Base-by-base conservation (phyloP, 2,888 invertebrate genomes). In the Tupiocoris notatus region DNA sequence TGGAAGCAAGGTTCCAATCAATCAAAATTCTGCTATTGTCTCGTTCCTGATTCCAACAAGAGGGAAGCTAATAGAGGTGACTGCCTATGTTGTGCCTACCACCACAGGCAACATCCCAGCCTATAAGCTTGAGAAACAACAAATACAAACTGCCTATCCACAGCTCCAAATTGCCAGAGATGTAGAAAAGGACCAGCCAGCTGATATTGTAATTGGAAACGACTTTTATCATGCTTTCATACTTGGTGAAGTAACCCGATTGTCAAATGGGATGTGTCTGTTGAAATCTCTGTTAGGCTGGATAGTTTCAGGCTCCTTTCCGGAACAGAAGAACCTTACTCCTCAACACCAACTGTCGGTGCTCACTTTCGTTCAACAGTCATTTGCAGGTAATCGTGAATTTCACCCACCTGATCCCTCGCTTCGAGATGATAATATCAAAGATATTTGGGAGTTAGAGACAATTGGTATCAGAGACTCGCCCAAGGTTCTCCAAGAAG, bases 161-260 rank as follows among this genome's bases (percentile, higher is more conserved):
- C n/a, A n/a, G n/a, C n/a, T n/a, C n/a, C n/a, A 1, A 1, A 2
- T 2, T 1, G 1, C 1, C 66, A 75, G 17, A 18, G n/a, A n/a
- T n/a, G n/a, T n/a, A n/a, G n/a, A n/a, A n/a, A n/a, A n/a, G n/a
- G n/a, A n/a, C n/a, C n/a, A 21, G 2, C 23, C 56, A 73, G 58
- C 21, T n/a, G 56, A 73, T 73, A 16, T 73, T 3, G 7, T 73
- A 12, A 73, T 70, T 23, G 71, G 71, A 18, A 70, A 23, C 21
- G 71, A 70, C 18, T 16, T 18, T 23, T 70, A 70, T 18, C 21
- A 70, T 18, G n/a, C 56, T 9, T 70, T 73, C 56, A 12, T 73
- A 2, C 2, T 25, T 21, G 73, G 73, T 2, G 25, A 54, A 18
- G 54, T 20, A 9, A n/a, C 3, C 21, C 18, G 24, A 12, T n/a